Percentiles rank a stretch among this genome's conserved stretches.
phyloP scores from a whole-genome alignment of 2,797 vertebrate genomes.

The Buceros bicornis region DNA sequence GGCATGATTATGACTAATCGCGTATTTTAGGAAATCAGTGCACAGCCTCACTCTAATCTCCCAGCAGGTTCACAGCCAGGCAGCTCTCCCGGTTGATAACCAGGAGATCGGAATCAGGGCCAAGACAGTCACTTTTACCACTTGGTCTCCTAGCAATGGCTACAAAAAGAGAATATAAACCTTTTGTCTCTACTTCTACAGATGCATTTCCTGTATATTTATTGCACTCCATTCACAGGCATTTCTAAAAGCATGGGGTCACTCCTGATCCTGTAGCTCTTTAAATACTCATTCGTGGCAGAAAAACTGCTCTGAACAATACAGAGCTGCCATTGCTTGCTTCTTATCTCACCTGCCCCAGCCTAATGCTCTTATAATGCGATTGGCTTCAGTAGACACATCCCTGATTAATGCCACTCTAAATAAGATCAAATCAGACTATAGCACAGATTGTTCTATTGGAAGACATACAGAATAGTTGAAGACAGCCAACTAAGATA shows the following conservation, averaged over 20 bases:
- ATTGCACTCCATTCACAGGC: not conserved
- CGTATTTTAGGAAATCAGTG: conserved; percentile 31
- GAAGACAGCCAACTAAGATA: not conserved
- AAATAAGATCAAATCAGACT: conserved; percentile 15
- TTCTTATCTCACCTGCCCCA: conserved; percentile 54
- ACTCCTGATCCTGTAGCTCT: conserved; percentile 1
- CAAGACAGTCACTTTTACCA: not conserved
- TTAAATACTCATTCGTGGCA: conserved; percentile 19
- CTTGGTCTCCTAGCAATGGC: conserved; percentile 13
- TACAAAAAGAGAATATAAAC: not conserved
- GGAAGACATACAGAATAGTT: not conserved
- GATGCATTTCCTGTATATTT: not conserved
- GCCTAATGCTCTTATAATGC: conserved; percentile 33
- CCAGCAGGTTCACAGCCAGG: not conserved
- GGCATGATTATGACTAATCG: not conserved
- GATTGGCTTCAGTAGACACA: conserved; percentile 18
- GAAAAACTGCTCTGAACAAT: conserved; percentile 2
- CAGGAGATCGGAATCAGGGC: not conserved
- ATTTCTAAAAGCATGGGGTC: conserved; percentile 23
- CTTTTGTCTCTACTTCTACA: not conserved
- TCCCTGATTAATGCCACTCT: not conserved
- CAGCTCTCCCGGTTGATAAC: not conserved
- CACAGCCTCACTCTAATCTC: not conserved
- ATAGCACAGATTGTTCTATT: not conserved
- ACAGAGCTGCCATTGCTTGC: not conserved